Evolutionary conservation across 2,888 invertebrate genomes (phyloP).

Genomic region (Hofmannophila pseudospretella): DNA sequence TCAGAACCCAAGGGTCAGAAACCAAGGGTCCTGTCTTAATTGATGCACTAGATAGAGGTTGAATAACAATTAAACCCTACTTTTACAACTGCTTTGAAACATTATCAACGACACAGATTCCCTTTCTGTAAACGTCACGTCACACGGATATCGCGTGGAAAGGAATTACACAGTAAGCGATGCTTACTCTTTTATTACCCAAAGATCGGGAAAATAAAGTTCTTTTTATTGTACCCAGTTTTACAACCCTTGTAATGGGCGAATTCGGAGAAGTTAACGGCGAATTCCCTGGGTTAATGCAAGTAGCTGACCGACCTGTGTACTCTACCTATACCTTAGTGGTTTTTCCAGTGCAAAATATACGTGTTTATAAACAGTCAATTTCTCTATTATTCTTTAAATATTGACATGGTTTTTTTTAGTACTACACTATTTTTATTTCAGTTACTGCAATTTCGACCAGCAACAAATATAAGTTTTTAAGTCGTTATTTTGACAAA

Average conservation of each 20-base stretch:
- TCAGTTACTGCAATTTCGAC: no score
- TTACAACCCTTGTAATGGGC: slow-evolving; percentile 53
- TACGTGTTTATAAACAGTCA: neutral
- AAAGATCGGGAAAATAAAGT: slow-evolving; percentile 62
- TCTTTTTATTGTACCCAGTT: slow-evolving; percentile 58
- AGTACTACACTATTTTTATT: no score
- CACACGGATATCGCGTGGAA: slow-evolving; percentile 45
- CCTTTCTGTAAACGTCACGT: slow-evolving; percentile 39
- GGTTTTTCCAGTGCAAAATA: slow-evolving; percentile 1
- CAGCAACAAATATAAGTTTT: no score
- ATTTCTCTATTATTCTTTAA: neutral
- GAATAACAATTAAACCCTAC: neutral
- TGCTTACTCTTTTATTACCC: slow-evolving; percentile 55
- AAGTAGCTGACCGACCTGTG: slow-evolving; percentile 7
- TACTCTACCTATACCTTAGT: slow-evolving; percentile 3
- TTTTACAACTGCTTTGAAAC: slow-evolving; percentile 6
- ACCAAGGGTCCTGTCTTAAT: no score
- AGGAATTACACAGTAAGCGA: slow-evolving; percentile 58
- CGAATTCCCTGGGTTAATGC: slow-evolving; percentile 28
- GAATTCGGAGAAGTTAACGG: slow-evolving; percentile 42
- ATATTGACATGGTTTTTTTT: no score
- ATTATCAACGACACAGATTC: slow-evolving; percentile 25
- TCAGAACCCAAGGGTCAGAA: no score
- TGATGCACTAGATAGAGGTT: no score
- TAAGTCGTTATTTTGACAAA: no score